These are phyloP conservation scores for Astreopora myriophthalma DNA, from an alignment of 64 coral and sea anemone genomes.

Conservation along the genomic window DNA sequence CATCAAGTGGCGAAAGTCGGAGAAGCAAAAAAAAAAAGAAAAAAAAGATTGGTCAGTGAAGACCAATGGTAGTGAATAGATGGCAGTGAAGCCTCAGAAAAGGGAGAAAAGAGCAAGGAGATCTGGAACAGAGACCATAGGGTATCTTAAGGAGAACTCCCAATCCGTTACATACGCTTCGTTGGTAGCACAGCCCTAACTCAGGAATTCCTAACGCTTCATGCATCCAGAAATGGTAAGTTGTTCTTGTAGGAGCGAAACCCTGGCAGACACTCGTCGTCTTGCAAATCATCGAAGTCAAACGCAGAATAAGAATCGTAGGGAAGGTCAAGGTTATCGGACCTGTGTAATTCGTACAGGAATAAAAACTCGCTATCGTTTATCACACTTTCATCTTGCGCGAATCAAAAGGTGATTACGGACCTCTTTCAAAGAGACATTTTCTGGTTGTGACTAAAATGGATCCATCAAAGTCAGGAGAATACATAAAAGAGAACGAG, in stretches of 20 bases:
- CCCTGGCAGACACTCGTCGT: not conserved
- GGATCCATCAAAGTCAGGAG: too few species aligned
- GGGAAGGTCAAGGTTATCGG: too few species aligned
- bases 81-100: constrained; percentile 14
- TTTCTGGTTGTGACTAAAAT: too few species aligned
- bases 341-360: too few species aligned
- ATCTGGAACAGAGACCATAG: constrained; percentile 49
- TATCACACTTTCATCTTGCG: too few species aligned
- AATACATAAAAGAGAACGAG: too few species aligned
- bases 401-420: too few species aligned
- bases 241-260: too few species aligned
- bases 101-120: constrained; percentile 41
- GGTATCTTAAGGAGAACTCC: constrained; percentile 45
- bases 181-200: not conserved
- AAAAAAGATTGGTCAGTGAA: constrained; percentile 28
- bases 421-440: too few species aligned
- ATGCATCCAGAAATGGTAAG: too few species aligned
- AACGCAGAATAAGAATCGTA: not conserved
- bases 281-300: too few species aligned
- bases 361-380: too few species aligned
- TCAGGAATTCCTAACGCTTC: not conserved
- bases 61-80: constrained; percentile 17
- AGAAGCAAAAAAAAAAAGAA: constrained; percentile 44
- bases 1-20: constrained; percentile 57
- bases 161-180: constrained; percentile 8